phyloP scores from a whole-genome alignment of 2,113 vertebrate genomes.

The Oreamnos americanus region DNA sequence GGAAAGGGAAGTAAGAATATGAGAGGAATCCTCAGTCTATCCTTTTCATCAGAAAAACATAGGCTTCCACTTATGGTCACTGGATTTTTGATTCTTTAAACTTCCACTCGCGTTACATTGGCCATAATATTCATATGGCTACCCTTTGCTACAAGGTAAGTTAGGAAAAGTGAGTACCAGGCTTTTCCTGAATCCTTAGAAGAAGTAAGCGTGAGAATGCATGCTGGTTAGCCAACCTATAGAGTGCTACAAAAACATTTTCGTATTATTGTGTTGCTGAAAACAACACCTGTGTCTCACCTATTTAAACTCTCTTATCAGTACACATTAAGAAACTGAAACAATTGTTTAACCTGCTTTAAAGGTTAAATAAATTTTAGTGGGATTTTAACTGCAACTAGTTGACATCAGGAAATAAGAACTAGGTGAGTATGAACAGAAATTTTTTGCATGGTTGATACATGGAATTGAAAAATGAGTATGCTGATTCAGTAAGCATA shows the following conservation, averaged over 20 bases:
- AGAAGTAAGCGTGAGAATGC: background rate
- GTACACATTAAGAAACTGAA: background rate
- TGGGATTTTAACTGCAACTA: background rate
- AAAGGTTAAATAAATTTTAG: slow-evolving; percentile 3
- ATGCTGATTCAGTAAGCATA: background rate
- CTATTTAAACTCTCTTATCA: background rate
- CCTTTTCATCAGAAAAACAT: background rate
- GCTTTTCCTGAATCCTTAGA: background rate
- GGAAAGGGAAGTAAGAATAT: background rate
- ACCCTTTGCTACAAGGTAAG: background rate
- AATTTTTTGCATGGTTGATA: background rate
- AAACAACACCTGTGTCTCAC: background rate
- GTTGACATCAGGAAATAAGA: background rate
- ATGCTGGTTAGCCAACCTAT: background rate
- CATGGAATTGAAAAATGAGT: background rate
- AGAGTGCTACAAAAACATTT: background rate
- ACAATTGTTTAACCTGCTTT: slow-evolving; percentile 19
- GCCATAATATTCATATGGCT: background rate
- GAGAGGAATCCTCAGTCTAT: background rate
- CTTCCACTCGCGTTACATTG: background rate
- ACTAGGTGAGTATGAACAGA: background rate
- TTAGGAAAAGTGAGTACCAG: background rate
- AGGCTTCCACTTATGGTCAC: background rate
- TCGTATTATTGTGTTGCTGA: background rate
- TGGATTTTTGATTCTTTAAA: background rate